Percentiles rank a stretch among this genome's conserved stretches.
These are phyloP conservation scores for Pseudolaguvia tuberculata DNA, from an alignment of 2,113 vertebrate genomes.

Conservation along the genomic window DNA sequence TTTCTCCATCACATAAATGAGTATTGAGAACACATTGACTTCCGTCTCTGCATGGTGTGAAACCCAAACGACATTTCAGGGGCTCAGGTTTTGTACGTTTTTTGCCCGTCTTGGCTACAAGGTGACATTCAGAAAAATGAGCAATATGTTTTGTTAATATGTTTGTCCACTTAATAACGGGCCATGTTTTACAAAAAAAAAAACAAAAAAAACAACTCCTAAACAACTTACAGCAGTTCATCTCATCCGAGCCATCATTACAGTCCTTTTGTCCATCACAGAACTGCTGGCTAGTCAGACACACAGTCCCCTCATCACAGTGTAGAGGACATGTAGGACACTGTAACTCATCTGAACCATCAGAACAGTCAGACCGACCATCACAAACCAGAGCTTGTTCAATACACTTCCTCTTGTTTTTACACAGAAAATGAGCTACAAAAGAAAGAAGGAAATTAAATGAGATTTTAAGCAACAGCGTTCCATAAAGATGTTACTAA, in stretches of 20 bases:
- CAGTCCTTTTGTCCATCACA: conserved; percentile 81
- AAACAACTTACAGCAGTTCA: conserved; percentile 34
- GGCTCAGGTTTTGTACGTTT: not conserved
- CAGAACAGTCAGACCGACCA: conserved; percentile 70
- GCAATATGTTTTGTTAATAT: too few relatives aligned
- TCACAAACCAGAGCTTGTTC: conserved; percentile 66
- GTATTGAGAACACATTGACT: conserved; percentile 68
- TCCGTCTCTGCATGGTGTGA: conserved; percentile 64
- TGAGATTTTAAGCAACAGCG: not conserved
- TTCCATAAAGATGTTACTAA: not conserved
- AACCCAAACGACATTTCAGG: conserved; percentile 55
- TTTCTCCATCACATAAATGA: conserved; percentile 74
- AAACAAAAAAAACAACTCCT: too few relatives aligned
- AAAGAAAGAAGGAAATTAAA: not conserved
- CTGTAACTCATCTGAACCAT: conserved; percentile 74
- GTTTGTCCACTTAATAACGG: too few relatives aligned
- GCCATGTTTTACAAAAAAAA: too few relatives aligned
- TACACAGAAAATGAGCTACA: conserved; percentile 72
- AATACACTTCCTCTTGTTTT: conserved; percentile 64
- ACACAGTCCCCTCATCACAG: conserved; percentile 66
- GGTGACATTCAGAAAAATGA: too few relatives aligned
- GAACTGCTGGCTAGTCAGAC: conserved; percentile 65
- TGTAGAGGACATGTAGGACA: conserved; percentile 57
- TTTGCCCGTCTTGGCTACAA: too few relatives aligned
- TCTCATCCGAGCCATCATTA: conserved; percentile 76